A percentile compares a stretch with the other conserved stretches of the same genome.
Conservation (phyloP, 2,113 vertebrate genomes). For the Solenodon paradoxus region DNA sequence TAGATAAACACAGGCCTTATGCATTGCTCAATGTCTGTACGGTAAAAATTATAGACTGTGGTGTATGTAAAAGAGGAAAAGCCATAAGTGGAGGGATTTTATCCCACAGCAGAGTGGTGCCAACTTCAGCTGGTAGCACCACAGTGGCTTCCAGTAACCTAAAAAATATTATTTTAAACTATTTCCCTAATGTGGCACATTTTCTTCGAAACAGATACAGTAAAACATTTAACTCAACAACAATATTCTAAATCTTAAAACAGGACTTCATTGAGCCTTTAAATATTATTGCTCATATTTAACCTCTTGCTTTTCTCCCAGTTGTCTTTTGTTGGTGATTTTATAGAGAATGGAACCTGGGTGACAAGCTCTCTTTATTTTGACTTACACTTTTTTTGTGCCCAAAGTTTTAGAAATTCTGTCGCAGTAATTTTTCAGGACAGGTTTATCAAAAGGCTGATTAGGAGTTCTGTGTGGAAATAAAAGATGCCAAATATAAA, state of each 20-base stretch:
- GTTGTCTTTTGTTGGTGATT: neutral
- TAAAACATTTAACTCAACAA: neutral
- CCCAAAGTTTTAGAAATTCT: neutral
- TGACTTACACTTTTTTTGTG: neutral
- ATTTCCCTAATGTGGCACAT: neutral
- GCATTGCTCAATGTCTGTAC: conserved; percentile 50
- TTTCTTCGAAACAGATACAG: conserved; percentile 41
- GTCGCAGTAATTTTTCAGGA: neutral
- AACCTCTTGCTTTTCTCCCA: neutral
- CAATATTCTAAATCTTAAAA: neutral
- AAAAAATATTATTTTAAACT: conserved; percentile 63
- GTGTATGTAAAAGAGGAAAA: neutral
- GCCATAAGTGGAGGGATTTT: neutral
- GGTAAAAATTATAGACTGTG: conserved; percentile 51
- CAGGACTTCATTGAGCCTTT: neutral
- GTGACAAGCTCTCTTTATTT: neutral
- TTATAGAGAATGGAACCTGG: neutral
- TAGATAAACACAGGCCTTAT: conserved; percentile 8
- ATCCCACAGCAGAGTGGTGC: neutral
- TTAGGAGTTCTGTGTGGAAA: neutral
- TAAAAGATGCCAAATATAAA: neutral
- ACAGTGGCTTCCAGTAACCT: conserved; percentile 41
- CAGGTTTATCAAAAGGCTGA: neutral
- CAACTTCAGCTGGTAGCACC: neutral
- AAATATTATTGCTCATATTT: neutral